Percentiles rank a stretch among this genome's conserved stretches.
Evolutionary conservation across 1,140 invertebrate species (phyloP).

Genomic region (Microplitis mediator): DNA sequence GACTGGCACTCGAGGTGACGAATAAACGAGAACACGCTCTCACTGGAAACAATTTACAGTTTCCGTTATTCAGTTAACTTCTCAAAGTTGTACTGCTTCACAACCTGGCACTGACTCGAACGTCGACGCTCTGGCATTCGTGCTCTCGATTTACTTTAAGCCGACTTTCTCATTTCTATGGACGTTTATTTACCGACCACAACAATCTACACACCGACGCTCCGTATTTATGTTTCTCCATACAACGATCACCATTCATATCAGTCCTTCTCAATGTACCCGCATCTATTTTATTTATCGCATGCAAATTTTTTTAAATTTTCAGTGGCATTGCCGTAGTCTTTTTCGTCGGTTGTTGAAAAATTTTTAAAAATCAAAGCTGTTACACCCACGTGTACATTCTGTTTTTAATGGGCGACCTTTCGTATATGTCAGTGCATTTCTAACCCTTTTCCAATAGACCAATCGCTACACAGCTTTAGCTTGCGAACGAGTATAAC

Average conservation of each 20-base stretch:
- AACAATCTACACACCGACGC: slow-evolving; percentile 4
- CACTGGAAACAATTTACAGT: slow-evolving; percentile 17
- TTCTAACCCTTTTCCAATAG: too few species aligned
- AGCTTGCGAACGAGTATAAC: too few species aligned
- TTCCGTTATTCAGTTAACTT: slow-evolving; percentile 10
- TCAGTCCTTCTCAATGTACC: too few species aligned
- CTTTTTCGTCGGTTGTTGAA: too few species aligned
- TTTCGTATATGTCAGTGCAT: too few species aligned
- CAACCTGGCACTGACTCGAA: slow-evolving; percentile 27
- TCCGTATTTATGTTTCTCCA: not conserved
- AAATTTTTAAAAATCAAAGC: too few species aligned
- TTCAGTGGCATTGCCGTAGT: too few species aligned
- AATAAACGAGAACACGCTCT: slow-evolving; percentile 12
- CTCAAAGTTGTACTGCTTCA: slow-evolving; percentile 5
- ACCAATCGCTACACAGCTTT: too few species aligned
- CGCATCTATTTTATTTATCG: too few species aligned
- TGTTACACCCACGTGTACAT: too few species aligned
- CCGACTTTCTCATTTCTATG: slow-evolving; percentile 53
- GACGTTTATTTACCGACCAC: slow-evolving; percentile 11
- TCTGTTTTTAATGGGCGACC: too few species aligned
- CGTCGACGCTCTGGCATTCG: slow-evolving; percentile 25
- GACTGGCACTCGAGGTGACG: not conserved
- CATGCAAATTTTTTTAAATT: too few species aligned
- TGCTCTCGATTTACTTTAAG: slow-evolving; percentile 34
- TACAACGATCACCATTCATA: not conserved